These are phyloP conservation scores for Leptoteleia sp. DNA, from an alignment of 1,140 invertebrate genomes.

Conservation along the genomic window DNA sequence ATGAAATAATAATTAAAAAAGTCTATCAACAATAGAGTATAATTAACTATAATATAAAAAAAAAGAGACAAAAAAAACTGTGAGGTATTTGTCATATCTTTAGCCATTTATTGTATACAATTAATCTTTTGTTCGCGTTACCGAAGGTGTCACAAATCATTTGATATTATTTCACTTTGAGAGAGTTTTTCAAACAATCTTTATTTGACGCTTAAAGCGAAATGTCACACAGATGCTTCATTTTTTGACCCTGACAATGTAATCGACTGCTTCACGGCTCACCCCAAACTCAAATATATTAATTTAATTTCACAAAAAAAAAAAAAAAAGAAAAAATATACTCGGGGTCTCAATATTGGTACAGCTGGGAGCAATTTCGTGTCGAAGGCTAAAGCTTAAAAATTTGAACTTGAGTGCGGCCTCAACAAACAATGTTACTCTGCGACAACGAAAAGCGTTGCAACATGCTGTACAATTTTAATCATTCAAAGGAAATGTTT, in stretches of 20 bases:
- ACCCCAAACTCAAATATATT: background rate
- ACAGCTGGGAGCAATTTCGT: background rate
- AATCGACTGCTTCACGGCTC: background rate
- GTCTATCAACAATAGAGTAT: too few species aligned
- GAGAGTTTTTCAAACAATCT: background rate
- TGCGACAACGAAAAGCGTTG: background rate
- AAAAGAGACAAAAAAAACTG: too few species aligned
- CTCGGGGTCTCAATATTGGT: background rate
- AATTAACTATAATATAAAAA: too few species aligned
- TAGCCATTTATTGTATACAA: slow-evolving; percentile 5
- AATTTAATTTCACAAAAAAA: background rate
- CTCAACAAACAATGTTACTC: background rate
- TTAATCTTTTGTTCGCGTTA: slow-evolving; percentile 1
- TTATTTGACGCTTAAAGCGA: background rate
- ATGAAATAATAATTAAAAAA: too few species aligned
- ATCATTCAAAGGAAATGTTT: too few species aligned
- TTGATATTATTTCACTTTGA: background rate
- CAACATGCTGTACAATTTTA: too few species aligned
- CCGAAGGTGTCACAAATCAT: slow-evolving; percentile 1
- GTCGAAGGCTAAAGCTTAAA: background rate
- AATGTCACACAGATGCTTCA: slow-evolving; percentile 1
- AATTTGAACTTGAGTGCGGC: background rate
- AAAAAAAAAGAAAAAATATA: too few species aligned
- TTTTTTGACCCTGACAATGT: background rate
- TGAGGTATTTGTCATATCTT: slow-evolving; percentile 4